Percentiles rank a stretch among this genome's conserved stretches.
Conservation (phyloP, 2,113 vertebrate species). For the Gymnorhina tibicen region DNA sequence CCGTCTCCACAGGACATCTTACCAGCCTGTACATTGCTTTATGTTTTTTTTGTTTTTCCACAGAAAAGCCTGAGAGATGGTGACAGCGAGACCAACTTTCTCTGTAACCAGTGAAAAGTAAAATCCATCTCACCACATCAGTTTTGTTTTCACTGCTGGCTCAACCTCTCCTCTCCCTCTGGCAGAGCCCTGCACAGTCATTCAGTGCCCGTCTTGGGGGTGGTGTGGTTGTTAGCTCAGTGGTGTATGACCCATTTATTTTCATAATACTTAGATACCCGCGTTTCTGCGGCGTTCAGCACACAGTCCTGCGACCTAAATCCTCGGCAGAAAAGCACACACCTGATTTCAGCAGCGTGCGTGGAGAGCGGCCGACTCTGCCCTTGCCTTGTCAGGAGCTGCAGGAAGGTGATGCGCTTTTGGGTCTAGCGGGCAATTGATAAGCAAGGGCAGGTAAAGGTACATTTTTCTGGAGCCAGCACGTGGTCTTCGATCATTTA, state of each 20-base stretch:
- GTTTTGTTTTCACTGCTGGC: conserved; percentile 78
- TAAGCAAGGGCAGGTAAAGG: conserved; percentile 50
- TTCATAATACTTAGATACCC: conserved; percentile 67
- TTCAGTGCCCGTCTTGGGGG: conserved; percentile 71
- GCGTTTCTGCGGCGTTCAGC: background rate
- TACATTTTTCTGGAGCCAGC: background rate
- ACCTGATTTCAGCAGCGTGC: background rate
- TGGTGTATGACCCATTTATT: conserved; percentile 76
- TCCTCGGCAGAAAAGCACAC: background rate
- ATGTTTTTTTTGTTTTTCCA: background rate
- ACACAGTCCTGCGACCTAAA: conserved; percentile 30
- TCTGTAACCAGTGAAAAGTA: conserved; percentile 77
- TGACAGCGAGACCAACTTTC: conserved; percentile 71
- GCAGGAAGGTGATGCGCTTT: background rate
- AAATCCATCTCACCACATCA: conserved; percentile 76
- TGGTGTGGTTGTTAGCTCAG: conserved; percentile 76
- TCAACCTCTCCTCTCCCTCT: conserved; percentile 63
- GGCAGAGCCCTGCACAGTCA: conserved; percentile 72
- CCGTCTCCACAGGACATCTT: background rate
- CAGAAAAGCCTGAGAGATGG: background rate
- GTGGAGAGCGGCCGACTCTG: background rate
- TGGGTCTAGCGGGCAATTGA: conserved; percentile 12
- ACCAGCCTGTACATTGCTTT: background rate
- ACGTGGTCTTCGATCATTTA: background rate
- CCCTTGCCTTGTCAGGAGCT: background rate